phyloP scores from a whole-genome alignment of 2,113 vertebrate genomes.

The Galbula dea region DNA sequence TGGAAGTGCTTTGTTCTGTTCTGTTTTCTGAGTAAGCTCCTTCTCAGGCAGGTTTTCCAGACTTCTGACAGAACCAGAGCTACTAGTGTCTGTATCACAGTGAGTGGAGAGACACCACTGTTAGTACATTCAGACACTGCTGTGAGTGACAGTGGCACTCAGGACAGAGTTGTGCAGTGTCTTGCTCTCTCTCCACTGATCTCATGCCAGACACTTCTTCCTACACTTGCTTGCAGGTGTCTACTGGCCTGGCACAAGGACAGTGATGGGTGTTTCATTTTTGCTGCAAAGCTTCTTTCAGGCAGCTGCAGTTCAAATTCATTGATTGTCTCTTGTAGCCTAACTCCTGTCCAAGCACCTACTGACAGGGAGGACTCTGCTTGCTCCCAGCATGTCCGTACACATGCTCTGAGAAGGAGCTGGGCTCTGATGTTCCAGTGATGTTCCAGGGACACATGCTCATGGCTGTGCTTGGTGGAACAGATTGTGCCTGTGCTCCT shows the following conservation, averaged over 20 bases:
- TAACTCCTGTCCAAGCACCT: neutral
- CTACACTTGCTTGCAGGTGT: neutral
- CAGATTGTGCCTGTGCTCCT: neutral
- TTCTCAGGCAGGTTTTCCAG: neutral
- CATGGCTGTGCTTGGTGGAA: neutral
- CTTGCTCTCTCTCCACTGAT: neutral
- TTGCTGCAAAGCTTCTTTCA: neutral
- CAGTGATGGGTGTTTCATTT: neutral
- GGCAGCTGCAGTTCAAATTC: neutral
- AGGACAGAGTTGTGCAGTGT: neutral
- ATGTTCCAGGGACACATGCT: neutral
- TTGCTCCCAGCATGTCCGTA: rapidly evolving
- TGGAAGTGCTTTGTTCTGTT: neutral
- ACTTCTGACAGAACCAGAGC: neutral
- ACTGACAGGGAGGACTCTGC: neutral
- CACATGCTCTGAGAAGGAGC: rapidly evolving
- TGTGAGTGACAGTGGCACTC: neutral
- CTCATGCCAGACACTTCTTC: neutral
- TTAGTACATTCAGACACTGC: no score
- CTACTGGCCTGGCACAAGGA: neutral
- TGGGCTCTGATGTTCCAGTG: neutral
- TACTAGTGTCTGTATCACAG: neutral
- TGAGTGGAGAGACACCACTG: neutral
- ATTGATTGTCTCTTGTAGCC: neutral
- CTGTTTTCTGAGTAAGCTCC: neutral